Conservation (phyloP, 2,113 vertebrate species). For the Acanthisitta chloris region DNA sequence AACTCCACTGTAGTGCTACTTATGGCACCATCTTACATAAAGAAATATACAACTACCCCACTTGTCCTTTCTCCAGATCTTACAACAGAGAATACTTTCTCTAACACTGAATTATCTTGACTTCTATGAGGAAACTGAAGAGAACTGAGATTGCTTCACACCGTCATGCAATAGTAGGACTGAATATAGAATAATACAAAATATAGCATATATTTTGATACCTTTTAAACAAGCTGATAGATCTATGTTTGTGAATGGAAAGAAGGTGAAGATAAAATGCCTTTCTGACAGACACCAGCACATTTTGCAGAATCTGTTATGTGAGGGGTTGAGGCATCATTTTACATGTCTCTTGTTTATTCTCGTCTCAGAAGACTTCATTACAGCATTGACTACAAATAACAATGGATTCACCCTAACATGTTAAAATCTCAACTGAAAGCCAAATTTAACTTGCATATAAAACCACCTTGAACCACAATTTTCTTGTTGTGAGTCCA, state of each 20-base stretch:
- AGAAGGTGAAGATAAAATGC: not conserved
- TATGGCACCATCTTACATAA: not conserved
- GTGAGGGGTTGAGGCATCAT: not conserved
- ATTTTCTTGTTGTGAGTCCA: not conserved
- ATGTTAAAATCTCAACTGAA: not conserved
- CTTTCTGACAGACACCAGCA: not conserved
- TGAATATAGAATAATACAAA: not conserved
- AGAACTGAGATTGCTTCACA: not conserved
- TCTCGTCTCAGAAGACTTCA: not conserved
- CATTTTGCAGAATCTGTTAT: not conserved
- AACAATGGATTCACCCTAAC: not conserved
- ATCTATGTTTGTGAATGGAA: not conserved
- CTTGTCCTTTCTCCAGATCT: not conserved
- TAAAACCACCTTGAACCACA: not conserved
- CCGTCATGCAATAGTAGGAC: rapidly evolving
- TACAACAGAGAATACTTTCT: not conserved
- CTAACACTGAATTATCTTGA: not conserved
- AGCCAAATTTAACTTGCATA: not conserved
- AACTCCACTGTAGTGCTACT: not conserved
- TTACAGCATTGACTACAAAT: not conserved
- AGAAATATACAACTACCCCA: not conserved
- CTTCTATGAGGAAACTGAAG: not conserved
- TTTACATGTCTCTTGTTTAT: not conserved
- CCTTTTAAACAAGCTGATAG: not conserved
- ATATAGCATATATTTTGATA: not conserved